Evolutionary conservation across 1,140 invertebrate species (phyloP).

Genomic region (Carcinoscorpius rotundicauda): DNA sequence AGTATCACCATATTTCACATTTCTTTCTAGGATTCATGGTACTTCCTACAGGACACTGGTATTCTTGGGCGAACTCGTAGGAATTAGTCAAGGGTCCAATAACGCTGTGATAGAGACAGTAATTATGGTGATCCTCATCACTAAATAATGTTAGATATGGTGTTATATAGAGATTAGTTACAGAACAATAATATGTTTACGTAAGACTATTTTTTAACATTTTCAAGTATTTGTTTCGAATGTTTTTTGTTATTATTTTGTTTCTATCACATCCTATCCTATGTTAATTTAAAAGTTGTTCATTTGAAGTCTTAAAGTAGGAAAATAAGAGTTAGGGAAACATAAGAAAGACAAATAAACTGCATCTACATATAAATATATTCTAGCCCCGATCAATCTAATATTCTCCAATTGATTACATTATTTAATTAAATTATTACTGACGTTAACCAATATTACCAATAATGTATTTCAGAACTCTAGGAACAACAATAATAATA

Average conservation of each 20-base stretch:
- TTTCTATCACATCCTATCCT: no score
- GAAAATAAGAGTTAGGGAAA: no score
- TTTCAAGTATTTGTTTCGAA: no score
- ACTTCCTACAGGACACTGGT: conserved; percentile 56
- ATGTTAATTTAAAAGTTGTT: no score
- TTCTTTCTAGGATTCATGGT: conserved; percentile 67
- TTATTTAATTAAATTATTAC: neutral
- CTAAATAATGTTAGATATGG: conserved; percentile 28
- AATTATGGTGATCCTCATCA: no score
- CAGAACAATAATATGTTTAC: no score
- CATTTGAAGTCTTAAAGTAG: no score
- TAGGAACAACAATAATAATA: neutral
- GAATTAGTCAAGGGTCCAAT: conserved; percentile 72
- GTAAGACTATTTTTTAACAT: no score
- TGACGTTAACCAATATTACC: neutral
- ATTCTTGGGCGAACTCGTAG: conserved; percentile 65
- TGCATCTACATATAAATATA: neutral
- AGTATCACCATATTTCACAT: conserved; percentile 64
- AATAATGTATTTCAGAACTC: no score
- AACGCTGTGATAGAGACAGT: conserved; percentile 39
- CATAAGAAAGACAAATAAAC: no score
- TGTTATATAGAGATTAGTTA: no score
- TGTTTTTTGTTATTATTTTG: no score
- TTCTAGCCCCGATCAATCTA: neutral
- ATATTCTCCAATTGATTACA: neutral